These are phyloP conservation scores for Metallyticus violacea DNA, from an alignment of 2,888 invertebrate species.

Conservation along the genomic window DNA sequence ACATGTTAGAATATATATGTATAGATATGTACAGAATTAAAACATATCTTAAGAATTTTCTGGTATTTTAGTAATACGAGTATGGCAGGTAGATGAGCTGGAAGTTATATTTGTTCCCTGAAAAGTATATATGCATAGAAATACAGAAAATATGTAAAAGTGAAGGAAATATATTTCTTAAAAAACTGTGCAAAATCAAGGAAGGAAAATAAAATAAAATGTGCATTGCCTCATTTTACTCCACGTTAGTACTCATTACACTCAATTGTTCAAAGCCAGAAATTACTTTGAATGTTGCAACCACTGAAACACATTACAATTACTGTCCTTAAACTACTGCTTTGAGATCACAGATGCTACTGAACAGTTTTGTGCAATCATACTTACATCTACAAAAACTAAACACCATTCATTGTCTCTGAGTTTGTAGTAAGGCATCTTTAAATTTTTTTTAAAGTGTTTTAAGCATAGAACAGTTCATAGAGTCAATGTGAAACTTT, in stretches of 20 bases:
- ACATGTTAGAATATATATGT: neutral
- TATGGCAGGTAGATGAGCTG: conserved; percentile 16
- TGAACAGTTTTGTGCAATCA: neutral
- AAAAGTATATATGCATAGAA: neutral
- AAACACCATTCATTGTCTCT: neutral
- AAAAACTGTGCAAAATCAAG: neutral
- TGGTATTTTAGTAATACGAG: neutral
- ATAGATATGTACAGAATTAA: neutral
- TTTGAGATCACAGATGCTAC: conserved; percentile 1
- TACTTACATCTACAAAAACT: neutral
- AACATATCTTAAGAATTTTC: neutral
- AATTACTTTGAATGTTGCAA: neutral
- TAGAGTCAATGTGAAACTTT: neutral
- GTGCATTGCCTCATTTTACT: neutral
- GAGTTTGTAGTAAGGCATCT: neutral
- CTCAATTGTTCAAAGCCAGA: neutral
- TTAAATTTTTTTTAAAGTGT: neutral
- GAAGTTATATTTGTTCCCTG: neutral
- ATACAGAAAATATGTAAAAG: neutral
- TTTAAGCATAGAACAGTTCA: neutral
- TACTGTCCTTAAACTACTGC: neutral
- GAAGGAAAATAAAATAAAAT: neutral
- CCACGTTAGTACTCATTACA: neutral
- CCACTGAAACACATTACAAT: neutral
- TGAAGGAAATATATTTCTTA: neutral